Conservation (phyloP, 2,888 invertebrate genomes). For the Kryphioiulus occultus region DNA sequence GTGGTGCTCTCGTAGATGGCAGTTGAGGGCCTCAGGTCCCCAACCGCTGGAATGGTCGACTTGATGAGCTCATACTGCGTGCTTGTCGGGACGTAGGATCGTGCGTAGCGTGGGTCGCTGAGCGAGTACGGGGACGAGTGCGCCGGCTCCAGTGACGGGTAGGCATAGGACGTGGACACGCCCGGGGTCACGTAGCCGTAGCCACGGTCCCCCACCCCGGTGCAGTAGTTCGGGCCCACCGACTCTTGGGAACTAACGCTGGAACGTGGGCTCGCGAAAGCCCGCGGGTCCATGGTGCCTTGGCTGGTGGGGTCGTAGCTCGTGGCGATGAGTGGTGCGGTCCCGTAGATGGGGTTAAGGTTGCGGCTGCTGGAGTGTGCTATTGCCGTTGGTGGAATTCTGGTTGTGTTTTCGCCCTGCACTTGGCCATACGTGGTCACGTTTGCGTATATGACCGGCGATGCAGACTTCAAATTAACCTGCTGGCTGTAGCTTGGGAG, state of each 20-base stretch:
- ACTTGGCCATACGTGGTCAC: conserved; percentile 33
- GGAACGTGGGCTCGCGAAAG: conserved; percentile 62
- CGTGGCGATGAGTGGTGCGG: not conserved
- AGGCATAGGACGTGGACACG: conserved; percentile 12
- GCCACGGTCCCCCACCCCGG: conserved; percentile 55
- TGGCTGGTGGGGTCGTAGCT: not conserved
- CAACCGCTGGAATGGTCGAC: conserved; percentile 48
- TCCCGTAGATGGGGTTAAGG: not conserved
- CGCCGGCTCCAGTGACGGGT: not conserved
- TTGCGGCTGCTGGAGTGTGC: not conserved
- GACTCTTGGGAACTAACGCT: conserved; percentile 65
- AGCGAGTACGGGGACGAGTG: conserved; percentile 26
- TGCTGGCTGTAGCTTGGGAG: conserved; percentile 22
- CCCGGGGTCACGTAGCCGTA: not conserved
- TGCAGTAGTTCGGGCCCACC: conserved; percentile 60
- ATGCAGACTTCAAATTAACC: not conserved
- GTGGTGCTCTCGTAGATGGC: conserved; percentile 50
- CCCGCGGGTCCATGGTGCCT: not conserved
- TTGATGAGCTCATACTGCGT: conserved; percentile 52
- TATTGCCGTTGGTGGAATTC: not conserved
- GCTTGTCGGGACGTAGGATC: conserved; percentile 22
- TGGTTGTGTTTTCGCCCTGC: not conserved
- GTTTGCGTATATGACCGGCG: conserved; percentile 50
- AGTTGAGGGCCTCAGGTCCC: conserved; percentile 50
- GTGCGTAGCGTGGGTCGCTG: conserved; percentile 3